These are phyloP conservation scores for Synergus umbraculus DNA, from an alignment of 2,888 invertebrate genomes.

Conservation along the genomic window DNA sequence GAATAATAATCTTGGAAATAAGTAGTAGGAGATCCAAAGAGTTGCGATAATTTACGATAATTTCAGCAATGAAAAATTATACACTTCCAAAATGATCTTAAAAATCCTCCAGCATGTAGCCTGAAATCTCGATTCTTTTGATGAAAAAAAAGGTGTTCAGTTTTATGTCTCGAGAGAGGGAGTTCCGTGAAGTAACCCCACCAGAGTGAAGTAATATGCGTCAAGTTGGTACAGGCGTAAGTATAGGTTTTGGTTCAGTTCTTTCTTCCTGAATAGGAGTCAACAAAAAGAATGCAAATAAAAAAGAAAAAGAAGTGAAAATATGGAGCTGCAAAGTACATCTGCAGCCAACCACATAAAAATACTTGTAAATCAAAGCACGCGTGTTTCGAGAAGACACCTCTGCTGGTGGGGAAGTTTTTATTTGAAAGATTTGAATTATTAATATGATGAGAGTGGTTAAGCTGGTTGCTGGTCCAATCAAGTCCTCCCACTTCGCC, in stretches of 20 bases:
- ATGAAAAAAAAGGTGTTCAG: neutral
- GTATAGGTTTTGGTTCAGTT: conserved; percentile 17
- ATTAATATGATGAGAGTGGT: conserved; percentile 68
- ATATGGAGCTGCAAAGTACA: conserved; percentile 60
- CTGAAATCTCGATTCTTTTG: neutral
- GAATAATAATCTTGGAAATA: neutral
- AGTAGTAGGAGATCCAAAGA: neutral
- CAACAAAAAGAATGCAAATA: conserved; percentile 38
- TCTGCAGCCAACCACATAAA: conserved; percentile 71
- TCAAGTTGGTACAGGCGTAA: neutral
- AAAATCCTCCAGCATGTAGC: neutral
- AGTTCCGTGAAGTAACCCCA: neutral
- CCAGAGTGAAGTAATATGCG: neutral
- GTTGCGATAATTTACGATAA: too few species aligned
- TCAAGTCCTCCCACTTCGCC: conserved; percentile 69
- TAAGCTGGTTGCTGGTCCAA: conserved; percentile 65
- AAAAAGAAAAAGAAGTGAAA: conserved; percentile 47
- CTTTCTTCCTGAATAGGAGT: conserved; percentile 5
- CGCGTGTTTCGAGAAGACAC: conserved; percentile 58
- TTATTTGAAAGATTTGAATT: conserved; percentile 67
- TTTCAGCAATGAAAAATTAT: neutral
- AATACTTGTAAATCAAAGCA: conserved; percentile 73
- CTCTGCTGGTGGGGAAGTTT: conserved; percentile 59
- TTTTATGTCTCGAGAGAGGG: neutral
- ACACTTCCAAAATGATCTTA: neutral